These are phyloP conservation scores for Pristionchus entomophagus DNA, from an alignment of 2,888 invertebrate genomes.

Conservation along the genomic window DNA sequence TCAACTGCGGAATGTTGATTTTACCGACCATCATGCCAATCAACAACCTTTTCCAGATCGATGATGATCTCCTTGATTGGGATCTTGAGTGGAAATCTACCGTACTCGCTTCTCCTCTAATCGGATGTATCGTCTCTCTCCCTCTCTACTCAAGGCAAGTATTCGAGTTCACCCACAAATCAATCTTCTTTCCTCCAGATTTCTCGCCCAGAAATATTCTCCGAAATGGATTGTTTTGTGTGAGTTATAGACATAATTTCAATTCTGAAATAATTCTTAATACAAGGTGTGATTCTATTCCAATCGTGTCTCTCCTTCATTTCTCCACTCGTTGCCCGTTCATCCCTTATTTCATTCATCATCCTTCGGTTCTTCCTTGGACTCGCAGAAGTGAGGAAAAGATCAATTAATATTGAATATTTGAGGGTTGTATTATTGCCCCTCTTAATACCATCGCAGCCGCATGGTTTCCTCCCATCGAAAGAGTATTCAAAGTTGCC, in stretches of 20 bases:
- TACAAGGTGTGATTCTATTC: slow-evolving; percentile 9
- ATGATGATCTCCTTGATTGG: slow-evolving; percentile 26
- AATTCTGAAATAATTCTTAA: too few relatives aligned
- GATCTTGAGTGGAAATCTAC: not conserved
- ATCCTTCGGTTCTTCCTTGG: not conserved
- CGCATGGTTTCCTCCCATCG: slow-evolving; percentile 26
- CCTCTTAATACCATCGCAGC: slow-evolving; percentile 29
- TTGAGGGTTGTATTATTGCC: slow-evolving; percentile 4
- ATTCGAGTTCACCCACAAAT: not conserved
- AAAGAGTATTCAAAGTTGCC: slow-evolving; percentile 25
- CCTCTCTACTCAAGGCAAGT: not conserved
- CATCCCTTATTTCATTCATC: not conserved
- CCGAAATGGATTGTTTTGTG: slow-evolving; percentile 3
- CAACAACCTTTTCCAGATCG: not conserved
- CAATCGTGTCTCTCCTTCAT: slow-evolving; percentile 18
- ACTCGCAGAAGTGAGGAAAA: not conserved
- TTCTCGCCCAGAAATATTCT: not conserved
- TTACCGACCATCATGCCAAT: too few relatives aligned
- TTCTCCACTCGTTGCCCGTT: slow-evolving; percentile 34
- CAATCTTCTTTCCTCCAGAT: slow-evolving; percentile 1
- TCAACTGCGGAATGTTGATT: too few relatives aligned
- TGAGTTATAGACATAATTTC: not conserved
- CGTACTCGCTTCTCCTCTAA: not conserved
- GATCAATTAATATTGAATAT: not conserved
- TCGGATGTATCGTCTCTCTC: slow-evolving; percentile 16